phyloP scores from a whole-genome alignment of 2,888 invertebrate species.

The Hirtodrosophila trivittata region DNA sequence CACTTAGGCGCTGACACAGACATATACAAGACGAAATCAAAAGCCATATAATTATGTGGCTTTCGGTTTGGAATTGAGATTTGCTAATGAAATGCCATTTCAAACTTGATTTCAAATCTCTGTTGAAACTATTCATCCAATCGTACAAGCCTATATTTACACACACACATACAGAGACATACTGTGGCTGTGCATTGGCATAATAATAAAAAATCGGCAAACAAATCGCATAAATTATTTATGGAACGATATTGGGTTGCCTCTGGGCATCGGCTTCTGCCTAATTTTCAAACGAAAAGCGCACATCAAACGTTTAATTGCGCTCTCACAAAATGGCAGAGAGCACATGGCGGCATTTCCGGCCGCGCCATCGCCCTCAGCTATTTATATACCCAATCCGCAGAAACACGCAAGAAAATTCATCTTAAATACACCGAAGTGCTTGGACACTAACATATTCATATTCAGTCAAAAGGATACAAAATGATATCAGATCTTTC shows the following conservation, averaged over 20 bases:
- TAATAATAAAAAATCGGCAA: constrained; percentile 51
- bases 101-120: constrained; percentile 43
- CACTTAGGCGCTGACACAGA: neutral
- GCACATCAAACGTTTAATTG: constrained; percentile 64
- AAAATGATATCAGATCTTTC: too few species aligned
- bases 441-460: constrained; percentile 1
- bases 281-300: constrained; percentile 54
- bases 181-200: constrained; percentile 23
- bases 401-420: neutral
- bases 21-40: constrained; percentile 3
- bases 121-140: constrained; percentile 45
- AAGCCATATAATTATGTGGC: constrained; percentile 24
- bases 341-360: constrained; percentile 44
- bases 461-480: too few species aligned
- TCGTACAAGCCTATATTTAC: neutral
- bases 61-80: constrained; percentile 32
- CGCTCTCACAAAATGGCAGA: constrained; percentile 55
- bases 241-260: constrained; percentile 46
- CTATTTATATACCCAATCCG: constrained; percentile 27
- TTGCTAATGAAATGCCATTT: constrained; percentile 54
- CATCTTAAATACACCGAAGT: constrained; percentile 27
- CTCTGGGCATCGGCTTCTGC: constrained; percentile 24
- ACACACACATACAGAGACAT: neutral
- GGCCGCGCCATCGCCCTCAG: constrained; percentile 35
- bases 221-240: constrained; percentile 60